Percentiles rank a stretch among this genome's conserved stretches.
Conservation (phyloP, 2,113 vertebrate genomes). For the Pterocles burchelli region DNA sequence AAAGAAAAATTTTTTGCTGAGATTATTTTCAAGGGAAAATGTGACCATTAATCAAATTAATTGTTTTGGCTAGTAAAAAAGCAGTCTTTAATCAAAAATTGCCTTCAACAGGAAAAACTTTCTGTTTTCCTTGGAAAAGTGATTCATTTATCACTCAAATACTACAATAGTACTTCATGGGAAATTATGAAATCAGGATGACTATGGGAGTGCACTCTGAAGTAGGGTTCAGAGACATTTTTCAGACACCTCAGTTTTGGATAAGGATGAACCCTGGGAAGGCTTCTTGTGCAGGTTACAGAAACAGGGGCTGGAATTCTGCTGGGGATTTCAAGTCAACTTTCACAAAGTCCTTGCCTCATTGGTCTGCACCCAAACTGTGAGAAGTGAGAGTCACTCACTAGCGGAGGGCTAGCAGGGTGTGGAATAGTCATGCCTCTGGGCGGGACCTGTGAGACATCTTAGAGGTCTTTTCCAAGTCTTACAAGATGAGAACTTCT, state of each 20-base stretch:
- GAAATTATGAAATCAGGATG: neutral
- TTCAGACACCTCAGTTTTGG: neutral
- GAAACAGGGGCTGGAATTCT: neutral
- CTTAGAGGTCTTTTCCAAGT: neutral
- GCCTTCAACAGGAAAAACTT: neutral
- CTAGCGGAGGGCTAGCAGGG: neutral
- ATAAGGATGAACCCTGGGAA: neutral
- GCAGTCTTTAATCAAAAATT: neutral
- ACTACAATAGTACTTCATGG: neutral
- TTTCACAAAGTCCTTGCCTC: neutral
- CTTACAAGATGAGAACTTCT: neutral
- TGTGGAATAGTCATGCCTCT: neutral
- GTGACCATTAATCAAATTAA: neutral
- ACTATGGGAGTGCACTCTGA: neutral
- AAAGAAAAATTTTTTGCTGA: neutral
- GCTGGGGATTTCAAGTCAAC: neutral
- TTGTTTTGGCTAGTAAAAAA: neutral
- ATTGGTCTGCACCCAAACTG: neutral
- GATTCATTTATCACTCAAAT: neutral
- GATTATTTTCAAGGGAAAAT: neutral
- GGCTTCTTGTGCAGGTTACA: neutral
- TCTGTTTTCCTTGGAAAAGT: neutral
- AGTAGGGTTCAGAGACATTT: neutral
- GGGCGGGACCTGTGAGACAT: neutral
- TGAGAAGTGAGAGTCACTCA: neutral